These are phyloP conservation scores for Lycaena phlaeas DNA, from an alignment of 2,888 invertebrate species.

Conservation along the genomic window DNA sequence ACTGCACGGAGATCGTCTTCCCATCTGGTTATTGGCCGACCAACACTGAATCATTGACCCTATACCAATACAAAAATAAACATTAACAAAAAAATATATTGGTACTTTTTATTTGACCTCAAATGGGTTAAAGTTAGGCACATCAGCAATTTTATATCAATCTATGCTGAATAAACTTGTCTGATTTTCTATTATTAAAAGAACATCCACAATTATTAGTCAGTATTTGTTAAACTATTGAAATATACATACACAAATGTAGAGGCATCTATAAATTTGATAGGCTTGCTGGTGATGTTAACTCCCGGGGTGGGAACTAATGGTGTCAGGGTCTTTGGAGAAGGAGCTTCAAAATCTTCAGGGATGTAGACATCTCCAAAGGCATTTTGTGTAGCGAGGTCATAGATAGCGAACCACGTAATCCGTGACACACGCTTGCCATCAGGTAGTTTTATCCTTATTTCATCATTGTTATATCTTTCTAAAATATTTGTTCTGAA, in stretches of 20 bases:
- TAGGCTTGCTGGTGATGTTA: constrained; percentile 76
- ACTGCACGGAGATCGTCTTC: too few species aligned
- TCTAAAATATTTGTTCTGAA: constrained; percentile 86
- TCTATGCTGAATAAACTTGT: too few species aligned
- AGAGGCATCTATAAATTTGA: constrained; percentile 86
- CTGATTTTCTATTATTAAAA: too few species aligned
- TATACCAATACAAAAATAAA: too few species aligned
- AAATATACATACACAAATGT: constrained; percentile 69
- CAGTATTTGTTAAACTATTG: too few species aligned
- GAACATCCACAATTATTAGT: too few species aligned
- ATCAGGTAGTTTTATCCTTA: constrained; percentile 86
- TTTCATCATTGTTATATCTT: constrained; percentile 89
- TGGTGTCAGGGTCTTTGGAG: constrained; percentile 70
- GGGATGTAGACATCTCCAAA: constrained; percentile 93
- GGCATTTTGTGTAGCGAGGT: constrained; percentile 87
- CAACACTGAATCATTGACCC: too few species aligned
- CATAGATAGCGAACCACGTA: constrained; percentile 92
- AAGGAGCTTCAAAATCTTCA: constrained; percentile 91
- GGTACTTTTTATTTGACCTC: too few species aligned
- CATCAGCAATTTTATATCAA: too few species aligned
- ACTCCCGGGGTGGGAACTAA: constrained; percentile 34
- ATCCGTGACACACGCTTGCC: constrained; percentile 89
- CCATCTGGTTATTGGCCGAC: too few species aligned
- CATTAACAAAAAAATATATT: too few species aligned
- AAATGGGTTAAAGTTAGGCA: too few species aligned